Percentiles rank a stretch among this genome's conserved stretches.
Evolutionary conservation across 2,113 vertebrate genomes (phyloP).

Genomic region (Leucopsar rothschildi): DNA sequence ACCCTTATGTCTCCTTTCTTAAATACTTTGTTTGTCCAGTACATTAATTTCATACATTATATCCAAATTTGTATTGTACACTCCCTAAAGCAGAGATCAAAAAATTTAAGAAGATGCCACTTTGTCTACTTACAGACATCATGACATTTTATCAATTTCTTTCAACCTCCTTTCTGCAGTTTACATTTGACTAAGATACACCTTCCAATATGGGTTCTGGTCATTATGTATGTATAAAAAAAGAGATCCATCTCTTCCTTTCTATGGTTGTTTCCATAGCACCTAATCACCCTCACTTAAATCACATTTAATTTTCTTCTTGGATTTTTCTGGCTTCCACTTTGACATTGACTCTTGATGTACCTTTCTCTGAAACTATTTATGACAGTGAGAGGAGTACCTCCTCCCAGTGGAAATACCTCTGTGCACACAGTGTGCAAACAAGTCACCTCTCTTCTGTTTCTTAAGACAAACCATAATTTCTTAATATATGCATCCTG

Average conservation of each 20-base stretch:
- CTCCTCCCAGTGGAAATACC: not conserved
- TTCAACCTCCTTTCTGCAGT: not conserved
- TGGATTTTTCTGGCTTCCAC: not conserved
- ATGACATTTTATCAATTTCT: not conserved
- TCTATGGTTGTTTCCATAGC: not conserved
- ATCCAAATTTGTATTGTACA: not conserved
- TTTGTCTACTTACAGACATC: not conserved
- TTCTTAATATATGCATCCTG: not conserved
- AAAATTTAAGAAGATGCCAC: not conserved
- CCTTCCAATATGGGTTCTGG: not conserved
- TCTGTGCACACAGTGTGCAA: not conserved
- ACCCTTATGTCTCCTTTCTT: not conserved
- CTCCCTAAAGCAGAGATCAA: not conserved
- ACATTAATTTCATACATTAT: not conserved
- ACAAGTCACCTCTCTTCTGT: not conserved
- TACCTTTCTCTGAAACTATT: not conserved
- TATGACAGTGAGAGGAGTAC: not conserved
- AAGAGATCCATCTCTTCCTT: not conserved
- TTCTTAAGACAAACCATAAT: not conserved
- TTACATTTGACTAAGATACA: not conserved
- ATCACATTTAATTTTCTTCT: not conserved
- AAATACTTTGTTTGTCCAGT: not conserved
- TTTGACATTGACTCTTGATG: not conserved
- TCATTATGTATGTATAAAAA: not conserved
- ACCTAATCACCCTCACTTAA: not conserved